A percentile compares a stretch with the other conserved stretches of the same genome.
Conservation (phyloP, 2,797 vertebrate species). For the Lepilemur septentrionalis region DNA sequence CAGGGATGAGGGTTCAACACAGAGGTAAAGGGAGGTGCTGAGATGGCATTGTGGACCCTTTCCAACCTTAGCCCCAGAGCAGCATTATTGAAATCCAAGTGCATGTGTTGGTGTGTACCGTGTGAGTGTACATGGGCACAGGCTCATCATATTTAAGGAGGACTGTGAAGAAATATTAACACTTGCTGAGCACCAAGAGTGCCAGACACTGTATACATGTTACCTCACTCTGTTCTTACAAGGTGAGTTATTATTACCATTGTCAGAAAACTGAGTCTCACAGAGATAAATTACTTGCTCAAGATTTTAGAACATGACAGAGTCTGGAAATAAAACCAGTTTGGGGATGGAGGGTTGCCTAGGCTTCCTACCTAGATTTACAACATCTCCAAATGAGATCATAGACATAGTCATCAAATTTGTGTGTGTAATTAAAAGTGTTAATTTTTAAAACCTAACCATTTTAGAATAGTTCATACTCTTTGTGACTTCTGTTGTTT, state of each 20-base stretch:
- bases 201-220: neutral
- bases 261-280: neutral
- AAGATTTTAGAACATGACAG: neutral
- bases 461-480: neutral
- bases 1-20: neutral
- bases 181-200: neutral
- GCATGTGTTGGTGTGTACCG: neutral
- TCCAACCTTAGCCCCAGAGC: neutral
- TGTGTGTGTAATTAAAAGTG: neutral
- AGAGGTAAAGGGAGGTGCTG: neutral
- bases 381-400: neutral
- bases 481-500: neutral
- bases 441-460: neutral
- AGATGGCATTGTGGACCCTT: neutral
- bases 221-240: neutral
- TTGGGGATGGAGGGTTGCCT: neutral
- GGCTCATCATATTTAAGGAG: conserved; percentile 12
- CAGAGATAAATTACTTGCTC: neutral
- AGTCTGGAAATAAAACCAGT: neutral
- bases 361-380: neutral
- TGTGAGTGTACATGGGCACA: neutral
- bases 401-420: neutral
- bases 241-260: neutral
- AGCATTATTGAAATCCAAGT: neutral
- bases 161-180: conserved; percentile 10